Conservation (phyloP, 2,797 vertebrate species). For the Pangasius krempfi region DNA sequence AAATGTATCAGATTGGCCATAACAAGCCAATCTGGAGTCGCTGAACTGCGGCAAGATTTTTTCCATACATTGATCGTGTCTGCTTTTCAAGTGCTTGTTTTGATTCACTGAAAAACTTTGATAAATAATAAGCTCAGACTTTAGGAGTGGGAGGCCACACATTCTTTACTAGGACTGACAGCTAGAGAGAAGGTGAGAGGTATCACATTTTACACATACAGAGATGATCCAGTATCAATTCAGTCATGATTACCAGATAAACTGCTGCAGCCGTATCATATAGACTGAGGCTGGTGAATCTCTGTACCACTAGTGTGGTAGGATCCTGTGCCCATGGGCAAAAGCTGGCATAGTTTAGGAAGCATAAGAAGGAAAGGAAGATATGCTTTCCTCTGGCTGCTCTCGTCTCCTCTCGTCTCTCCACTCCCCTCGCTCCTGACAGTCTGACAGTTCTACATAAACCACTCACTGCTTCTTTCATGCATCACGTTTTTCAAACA, state of each 20-base stretch:
- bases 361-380: conserved; percentile 62
- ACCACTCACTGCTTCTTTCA: conserved; percentile 64
- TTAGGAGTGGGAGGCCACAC: neutral
- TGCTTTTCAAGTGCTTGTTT: neutral
- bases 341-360: conserved; percentile 61
- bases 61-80: neutral
- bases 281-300: neutral
- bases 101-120: neutral
- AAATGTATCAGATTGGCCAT: neutral
- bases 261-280: neutral
- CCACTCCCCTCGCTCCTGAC: conserved; percentile 46
- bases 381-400: conserved; percentile 55
- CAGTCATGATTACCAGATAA: neutral
- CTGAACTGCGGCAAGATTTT: neutral
- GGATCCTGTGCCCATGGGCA: conserved; percentile 34
- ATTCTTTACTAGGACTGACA: neutral
- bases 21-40: neutral
- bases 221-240: conserved; percentile 3
- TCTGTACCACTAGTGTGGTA: neutral
- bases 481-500: conserved; percentile 49
- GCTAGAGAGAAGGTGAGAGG: neutral
- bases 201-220: neutral
- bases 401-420: neutral
- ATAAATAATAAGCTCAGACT: neutral
- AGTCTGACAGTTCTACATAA: conserved; percentile 67